phyloP scores from a whole-genome alignment of 2,797 vertebrate species.

The Amblyraja radiata region DNA sequence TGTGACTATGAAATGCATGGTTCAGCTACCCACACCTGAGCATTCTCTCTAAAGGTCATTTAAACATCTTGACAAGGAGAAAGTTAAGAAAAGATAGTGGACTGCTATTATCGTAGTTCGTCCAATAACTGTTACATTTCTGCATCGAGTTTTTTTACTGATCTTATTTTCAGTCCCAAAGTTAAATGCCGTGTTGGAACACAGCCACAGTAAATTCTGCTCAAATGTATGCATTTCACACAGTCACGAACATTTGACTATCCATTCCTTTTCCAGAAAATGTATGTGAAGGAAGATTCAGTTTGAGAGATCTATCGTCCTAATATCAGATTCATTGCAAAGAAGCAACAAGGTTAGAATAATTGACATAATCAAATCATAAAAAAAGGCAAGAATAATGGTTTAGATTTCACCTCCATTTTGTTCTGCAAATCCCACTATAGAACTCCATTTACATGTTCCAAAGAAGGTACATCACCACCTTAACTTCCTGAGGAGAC shows the following conservation, averaged over 20 bases:
- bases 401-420: not conserved
- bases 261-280: not conserved
- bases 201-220: not conserved
- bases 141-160: not conserved
- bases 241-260: not conserved
- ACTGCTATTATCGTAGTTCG: not conserved
- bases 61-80: not conserved
- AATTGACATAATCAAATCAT: not conserved
- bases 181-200: not conserved
- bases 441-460: not conserved
- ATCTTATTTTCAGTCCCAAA: not conserved
- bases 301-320: not conserved
- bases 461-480: not conserved
- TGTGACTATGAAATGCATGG: not conserved
- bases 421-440: not conserved
- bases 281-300: not conserved
- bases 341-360: not conserved
- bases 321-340: not conserved
- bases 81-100: not conserved
- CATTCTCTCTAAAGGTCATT: not conserved
- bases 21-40: not conserved
- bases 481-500: too few species aligned
- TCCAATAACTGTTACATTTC: not conserved
- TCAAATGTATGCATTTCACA: not conserved
- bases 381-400: not conserved